These are phyloP conservation scores for Tyria jacobaeae DNA, from an alignment of 2,888 invertebrate genomes.

Conservation along the genomic window DNA sequence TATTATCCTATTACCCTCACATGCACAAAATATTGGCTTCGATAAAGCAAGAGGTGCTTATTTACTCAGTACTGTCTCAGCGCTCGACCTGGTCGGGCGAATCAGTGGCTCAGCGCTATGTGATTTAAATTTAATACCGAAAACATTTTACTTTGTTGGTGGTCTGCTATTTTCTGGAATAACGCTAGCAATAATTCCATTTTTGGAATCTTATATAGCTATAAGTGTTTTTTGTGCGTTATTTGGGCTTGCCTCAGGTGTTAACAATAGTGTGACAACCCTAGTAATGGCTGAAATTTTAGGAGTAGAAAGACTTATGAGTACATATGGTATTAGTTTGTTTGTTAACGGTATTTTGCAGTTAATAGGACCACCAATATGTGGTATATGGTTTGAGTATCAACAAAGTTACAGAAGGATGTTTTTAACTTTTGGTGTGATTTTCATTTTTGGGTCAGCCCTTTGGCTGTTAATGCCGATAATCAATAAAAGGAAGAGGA, in stretches of 20 bases:
- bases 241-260: constrained; percentile 93
- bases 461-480: constrained; percentile 93
- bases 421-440: constrained; percentile 91
- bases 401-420: constrained; percentile 89
- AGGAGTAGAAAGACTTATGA: constrained; percentile 93
- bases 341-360: constrained; percentile 95
- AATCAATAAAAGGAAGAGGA: constrained; percentile 81
- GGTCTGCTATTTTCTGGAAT: constrained; percentile 92
- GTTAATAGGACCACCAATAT: constrained; percentile 92
- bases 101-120: constrained; percentile 94
- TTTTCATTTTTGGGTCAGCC: constrained; percentile 90
- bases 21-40: constrained; percentile 90
- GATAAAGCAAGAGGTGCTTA: constrained; percentile 90
- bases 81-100: constrained; percentile 93
- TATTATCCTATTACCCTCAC: constrained; percentile 93
- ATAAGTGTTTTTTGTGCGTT: constrained; percentile 90
- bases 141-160: constrained; percentile 93
- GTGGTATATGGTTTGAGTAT: constrained; percentile 90
- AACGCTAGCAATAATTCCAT: constrained; percentile 90
- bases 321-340: constrained; percentile 94
- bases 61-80: constrained; percentile 92
- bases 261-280: constrained; percentile 94
- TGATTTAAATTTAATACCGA: constrained; percentile 92
- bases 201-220: constrained; percentile 87
- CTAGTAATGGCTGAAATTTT: constrained; percentile 95